A percentile compares a stretch with the other conserved stretches of the same genome.
These are phyloP conservation scores for Ranitomeya imitator DNA, from an alignment of 2,113 vertebrate species.

Conservation along the genomic window DNA sequence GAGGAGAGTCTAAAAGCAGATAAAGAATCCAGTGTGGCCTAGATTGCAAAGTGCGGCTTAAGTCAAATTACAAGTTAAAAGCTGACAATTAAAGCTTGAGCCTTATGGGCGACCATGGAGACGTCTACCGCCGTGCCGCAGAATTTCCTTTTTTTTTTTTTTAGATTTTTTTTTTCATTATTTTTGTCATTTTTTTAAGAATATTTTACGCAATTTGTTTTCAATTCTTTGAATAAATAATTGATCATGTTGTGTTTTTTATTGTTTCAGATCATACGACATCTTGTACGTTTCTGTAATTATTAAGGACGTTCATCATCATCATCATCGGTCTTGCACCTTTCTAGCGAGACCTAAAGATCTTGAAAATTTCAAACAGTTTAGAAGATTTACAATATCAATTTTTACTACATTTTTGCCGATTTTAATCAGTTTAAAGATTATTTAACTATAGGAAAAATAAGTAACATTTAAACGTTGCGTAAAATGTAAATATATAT, in stretches of 20 bases:
- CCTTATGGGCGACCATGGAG: background rate
- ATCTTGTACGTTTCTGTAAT: background rate
- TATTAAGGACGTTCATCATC: background rate
- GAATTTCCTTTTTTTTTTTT: background rate
- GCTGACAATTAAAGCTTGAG: background rate
- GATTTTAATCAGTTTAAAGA: too few relatives aligned
- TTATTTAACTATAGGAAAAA: too few relatives aligned
- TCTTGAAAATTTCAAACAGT: too few relatives aligned
- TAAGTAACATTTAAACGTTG: too few relatives aligned
- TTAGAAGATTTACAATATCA: too few relatives aligned
- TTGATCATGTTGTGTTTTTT: too few relatives aligned
- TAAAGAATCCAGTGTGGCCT: slow-evolving; percentile 15
- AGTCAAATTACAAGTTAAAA: background rate
- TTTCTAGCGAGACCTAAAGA: too few relatives aligned
- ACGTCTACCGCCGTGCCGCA: background rate
- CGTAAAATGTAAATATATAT: too few relatives aligned
- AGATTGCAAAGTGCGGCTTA: background rate
- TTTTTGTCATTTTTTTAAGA: background rate
- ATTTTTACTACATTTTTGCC: too few relatives aligned
- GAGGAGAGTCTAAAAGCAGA: slow-evolving; percentile 2
- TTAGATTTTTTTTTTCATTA: background rate
- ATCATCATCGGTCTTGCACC: too few relatives aligned
- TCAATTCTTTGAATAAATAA: background rate
- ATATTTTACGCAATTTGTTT: background rate
- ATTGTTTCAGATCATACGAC: background rate